Evolutionary conservation across 1,140 invertebrate species (phyloP).

Genomic region (Dendroctonus valens): DNA sequence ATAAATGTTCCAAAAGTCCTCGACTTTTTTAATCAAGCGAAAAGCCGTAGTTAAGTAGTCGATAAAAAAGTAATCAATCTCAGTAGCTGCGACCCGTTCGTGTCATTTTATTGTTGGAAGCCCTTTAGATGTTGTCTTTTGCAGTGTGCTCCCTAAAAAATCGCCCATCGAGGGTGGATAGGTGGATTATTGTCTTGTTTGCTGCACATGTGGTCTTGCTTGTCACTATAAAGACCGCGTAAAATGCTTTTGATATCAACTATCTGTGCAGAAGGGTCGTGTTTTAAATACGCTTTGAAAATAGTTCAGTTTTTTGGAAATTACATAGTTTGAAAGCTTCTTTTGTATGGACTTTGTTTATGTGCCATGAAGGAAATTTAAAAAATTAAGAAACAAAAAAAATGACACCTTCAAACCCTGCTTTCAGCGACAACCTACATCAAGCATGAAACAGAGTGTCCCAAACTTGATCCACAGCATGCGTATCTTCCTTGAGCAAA

Average conservation of each 20-base stretch:
- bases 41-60: neutral
- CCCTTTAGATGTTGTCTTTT: conserved; percentile 16
- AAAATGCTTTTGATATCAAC: neutral
- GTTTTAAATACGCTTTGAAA: too few species aligned
- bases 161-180: conserved; percentile 6
- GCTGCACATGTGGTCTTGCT: conserved; percentile 11
- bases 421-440: too few species aligned
- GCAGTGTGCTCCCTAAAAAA: conserved; percentile 4
- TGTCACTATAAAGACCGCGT: conserved; percentile 4
- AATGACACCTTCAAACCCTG: too few species aligned
- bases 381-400: too few species aligned
- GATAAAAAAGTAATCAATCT: conserved; percentile 19
- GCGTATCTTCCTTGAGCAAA: too few species aligned
- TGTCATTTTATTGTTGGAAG: conserved; percentile 13
- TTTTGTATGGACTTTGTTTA: too few species aligned
- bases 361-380: too few species aligned
- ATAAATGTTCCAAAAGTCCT: neutral
- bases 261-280: too few species aligned
- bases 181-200: conserved; percentile 10
- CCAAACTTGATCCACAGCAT: too few species aligned
- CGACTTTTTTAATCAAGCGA: conserved; percentile 10
- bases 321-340: too few species aligned
- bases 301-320: too few species aligned
- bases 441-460: too few species aligned
- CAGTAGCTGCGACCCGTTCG: neutral